Conservation (phyloP, 2,113 vertebrate genomes). For the Mola mola region DNA sequence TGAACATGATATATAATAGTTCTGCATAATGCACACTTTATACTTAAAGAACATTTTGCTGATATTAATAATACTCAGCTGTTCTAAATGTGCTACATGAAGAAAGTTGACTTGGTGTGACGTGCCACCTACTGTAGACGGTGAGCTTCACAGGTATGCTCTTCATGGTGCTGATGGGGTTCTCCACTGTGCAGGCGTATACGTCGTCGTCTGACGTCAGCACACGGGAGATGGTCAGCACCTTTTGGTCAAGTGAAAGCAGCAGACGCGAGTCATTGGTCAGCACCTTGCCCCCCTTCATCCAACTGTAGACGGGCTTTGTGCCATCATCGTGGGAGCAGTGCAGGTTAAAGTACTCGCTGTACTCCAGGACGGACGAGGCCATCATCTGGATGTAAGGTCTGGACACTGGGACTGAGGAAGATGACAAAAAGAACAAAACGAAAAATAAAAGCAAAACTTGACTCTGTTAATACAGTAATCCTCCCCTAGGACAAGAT, state of each 20-base stretch:
- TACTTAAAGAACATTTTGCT: background rate
- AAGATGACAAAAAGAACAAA: constrained; percentile 18
- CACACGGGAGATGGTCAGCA: constrained; percentile 91
- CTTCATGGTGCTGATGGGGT: constrained; percentile 91
- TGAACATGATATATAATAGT: too few relatives aligned
- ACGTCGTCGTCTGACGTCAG: constrained; percentile 91
- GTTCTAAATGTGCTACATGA: too few relatives aligned
- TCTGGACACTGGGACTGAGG: constrained; percentile 91
- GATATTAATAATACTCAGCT: too few relatives aligned
- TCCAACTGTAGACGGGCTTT: constrained; percentile 92
- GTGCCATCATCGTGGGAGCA: constrained; percentile 94
- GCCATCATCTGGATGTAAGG: constrained; percentile 91
- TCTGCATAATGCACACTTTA: background rate
- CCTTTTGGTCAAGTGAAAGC: constrained; percentile 93
- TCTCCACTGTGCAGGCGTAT: constrained; percentile 93
- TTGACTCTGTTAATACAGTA: too few relatives aligned
- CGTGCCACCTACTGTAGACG: constrained; percentile 90
- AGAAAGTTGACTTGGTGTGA: constrained; percentile 19
- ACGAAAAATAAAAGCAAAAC: too few relatives aligned
- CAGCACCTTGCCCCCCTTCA: constrained; percentile 90
- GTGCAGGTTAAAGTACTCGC: constrained; percentile 91
- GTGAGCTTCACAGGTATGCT: constrained; percentile 91
- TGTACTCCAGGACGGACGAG: constrained; percentile 93
- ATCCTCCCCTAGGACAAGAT: too few relatives aligned
- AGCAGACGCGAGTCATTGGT: constrained; percentile 90